phyloP scores from a whole-genome alignment of 2,113 vertebrate species.

The Aegithalos caudatus region DNA sequence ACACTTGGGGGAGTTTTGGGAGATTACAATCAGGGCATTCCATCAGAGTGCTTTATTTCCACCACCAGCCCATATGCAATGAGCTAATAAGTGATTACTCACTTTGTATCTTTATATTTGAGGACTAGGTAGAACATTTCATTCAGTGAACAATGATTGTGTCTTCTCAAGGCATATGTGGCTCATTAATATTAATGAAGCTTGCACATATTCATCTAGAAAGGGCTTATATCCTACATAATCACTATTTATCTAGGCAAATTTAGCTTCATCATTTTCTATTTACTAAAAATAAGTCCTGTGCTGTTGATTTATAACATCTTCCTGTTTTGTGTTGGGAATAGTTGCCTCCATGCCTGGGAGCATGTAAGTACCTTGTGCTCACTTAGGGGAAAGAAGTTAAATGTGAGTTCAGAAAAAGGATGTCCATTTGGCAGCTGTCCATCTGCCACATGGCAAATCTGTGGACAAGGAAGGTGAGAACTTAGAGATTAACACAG shows the following conservation, averaged over 20 bases:
- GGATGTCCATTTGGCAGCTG: not conserved
- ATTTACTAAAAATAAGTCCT: conserved; percentile 47
- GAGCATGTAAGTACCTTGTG: not conserved
- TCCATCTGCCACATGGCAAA: not conserved
- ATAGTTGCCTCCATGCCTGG: not conserved
- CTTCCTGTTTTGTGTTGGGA: not conserved
- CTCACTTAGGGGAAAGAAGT: not conserved
- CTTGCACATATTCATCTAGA: not conserved
- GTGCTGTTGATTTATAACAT: conserved; percentile 16
- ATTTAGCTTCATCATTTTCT: conserved; percentile 44
- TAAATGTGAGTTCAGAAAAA: not conserved
- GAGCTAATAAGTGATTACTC: conserved; percentile 48
- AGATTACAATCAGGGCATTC: conserved; percentile 55
- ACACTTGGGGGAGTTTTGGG: not conserved
- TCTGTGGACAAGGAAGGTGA: not conserved
- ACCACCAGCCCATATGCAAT: not conserved
- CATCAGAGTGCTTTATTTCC: conserved; percentile 32
- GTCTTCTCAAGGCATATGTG: conserved; percentile 2
- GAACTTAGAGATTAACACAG: not conserved
- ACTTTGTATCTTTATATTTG: conserved; percentile 31
- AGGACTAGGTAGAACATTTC: not conserved
- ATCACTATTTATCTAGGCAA: conserved; percentile 46
- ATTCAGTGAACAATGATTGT: not conserved
- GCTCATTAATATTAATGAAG: conserved; percentile 50
- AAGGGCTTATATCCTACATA: conserved; percentile 3